Conservation (phyloP, 2,113 vertebrate genomes). For the Tinamus guttatus region DNA sequence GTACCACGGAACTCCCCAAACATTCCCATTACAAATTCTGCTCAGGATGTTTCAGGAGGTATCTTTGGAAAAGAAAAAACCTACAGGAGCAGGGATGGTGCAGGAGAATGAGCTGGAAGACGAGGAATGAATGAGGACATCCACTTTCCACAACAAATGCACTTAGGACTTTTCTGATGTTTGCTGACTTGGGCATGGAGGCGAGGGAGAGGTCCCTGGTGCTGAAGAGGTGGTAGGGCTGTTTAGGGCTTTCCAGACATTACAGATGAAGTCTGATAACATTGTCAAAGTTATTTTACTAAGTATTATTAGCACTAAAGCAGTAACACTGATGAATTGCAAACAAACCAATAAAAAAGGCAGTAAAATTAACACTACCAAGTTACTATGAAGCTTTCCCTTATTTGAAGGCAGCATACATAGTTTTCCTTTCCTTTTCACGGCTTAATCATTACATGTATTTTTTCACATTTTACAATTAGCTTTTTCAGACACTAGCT, state of each 20-base stretch:
- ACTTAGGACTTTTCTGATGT: neutral
- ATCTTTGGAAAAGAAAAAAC: accelerated
- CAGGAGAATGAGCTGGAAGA: neutral
- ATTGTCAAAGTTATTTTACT: neutral
- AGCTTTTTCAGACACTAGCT: neutral
- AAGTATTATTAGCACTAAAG: too few relatives aligned
- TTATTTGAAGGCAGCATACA: neutral
- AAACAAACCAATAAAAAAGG: too few relatives aligned
- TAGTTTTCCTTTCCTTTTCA: neutral
- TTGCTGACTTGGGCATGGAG: neutral
- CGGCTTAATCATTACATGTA: neutral
- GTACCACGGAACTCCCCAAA: neutral
- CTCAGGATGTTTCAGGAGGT: too few relatives aligned
- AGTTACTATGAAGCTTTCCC: neutral
- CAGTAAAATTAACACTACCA: too few relatives aligned
- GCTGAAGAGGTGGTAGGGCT: neutral
- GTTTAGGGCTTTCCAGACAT: neutral
- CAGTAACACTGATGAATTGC: too few relatives aligned
- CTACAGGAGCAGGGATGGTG: neutral
- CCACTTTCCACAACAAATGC: neutral
- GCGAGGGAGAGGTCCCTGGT: neutral
- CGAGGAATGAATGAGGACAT: neutral
- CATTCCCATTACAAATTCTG: neutral
- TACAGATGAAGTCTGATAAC: neutral
- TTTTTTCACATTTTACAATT: neutral